Percentiles rank a stretch among this genome's conserved stretches.
These are phyloP conservation scores for Microplitis mediator DNA, from an alignment of 1,140 invertebrate species.

Conservation along the genomic window DNA sequence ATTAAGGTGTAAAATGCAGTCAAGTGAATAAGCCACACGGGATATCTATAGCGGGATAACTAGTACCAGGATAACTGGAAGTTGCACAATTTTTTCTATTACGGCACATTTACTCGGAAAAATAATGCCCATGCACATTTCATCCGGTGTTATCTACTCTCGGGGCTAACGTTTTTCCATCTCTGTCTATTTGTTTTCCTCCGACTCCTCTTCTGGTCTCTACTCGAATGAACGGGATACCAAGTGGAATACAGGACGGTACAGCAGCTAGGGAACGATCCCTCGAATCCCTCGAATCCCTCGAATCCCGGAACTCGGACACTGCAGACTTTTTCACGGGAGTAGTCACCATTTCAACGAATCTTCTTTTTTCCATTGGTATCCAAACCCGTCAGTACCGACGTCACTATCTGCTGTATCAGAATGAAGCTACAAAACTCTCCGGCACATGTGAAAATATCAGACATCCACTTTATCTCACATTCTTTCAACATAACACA, in stretches of 20 bases:
- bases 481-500: conserved; percentile 5
- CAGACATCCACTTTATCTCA: conserved; percentile 9
- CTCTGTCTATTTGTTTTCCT: neutral
- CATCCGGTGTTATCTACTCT: conserved; percentile 33
- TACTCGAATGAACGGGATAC: neutral
- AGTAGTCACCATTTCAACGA: no score
- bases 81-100: conserved; percentile 31
- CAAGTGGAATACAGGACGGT: neutral
- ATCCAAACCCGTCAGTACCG: neutral
- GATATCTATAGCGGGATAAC: no score
- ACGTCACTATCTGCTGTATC: conserved; percentile 23
- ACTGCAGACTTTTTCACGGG: neutral
- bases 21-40: neutral
- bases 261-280: neutral
- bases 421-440: conserved; percentile 20
- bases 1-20: neutral
- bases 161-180: neutral
- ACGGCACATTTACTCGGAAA: conserved; percentile 34
- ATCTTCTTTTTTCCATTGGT: neutral
- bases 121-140: conserved; percentile 35
- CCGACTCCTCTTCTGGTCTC: neutral
- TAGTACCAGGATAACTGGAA: neutral
- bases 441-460: conserved; percentile 9
- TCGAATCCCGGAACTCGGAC: neutral
- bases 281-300: neutral